Percentiles rank a stretch among this genome's conserved stretches.
Evolutionary conservation across 2,888 invertebrate species (phyloP).

Genomic region (Melinopterus prodromus): DNA sequence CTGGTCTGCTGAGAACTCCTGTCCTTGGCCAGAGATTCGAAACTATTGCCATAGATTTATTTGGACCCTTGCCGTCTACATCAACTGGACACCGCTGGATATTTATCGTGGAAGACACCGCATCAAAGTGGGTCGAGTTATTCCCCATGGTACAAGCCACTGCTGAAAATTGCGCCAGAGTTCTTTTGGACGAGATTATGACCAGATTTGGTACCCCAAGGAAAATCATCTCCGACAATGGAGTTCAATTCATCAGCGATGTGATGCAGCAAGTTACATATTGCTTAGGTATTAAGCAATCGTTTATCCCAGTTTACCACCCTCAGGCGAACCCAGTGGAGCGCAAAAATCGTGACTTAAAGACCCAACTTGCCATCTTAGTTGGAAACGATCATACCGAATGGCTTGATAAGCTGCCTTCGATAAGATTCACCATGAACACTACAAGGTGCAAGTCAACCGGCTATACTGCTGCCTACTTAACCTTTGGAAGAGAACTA

Average conservation of each 20-base stretch:
- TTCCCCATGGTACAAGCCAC: conserved; percentile 44
- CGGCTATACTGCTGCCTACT: conserved; percentile 50
- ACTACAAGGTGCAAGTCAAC: conserved; percentile 48
- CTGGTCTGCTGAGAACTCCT: conserved; percentile 50
- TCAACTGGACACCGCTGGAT: conserved; percentile 25
- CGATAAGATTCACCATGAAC: conserved; percentile 56
- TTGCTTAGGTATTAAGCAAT: conserved; percentile 47
- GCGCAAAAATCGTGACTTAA: conserved; percentile 50
- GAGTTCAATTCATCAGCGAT: conserved; percentile 49
- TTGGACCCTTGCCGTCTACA: conserved; percentile 39
- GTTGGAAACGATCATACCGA: conserved; percentile 46
- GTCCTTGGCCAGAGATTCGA: conserved; percentile 45
- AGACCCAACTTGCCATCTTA: conserved; percentile 50
- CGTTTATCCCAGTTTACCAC: conserved; percentile 46
- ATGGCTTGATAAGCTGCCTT: conserved; percentile 50
- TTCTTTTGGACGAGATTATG: conserved; percentile 14
- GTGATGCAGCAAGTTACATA: conserved; percentile 51
- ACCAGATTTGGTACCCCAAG: conserved; percentile 50
- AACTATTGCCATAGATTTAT: conserved; percentile 50
- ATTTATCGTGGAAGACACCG: conserved; percentile 40
- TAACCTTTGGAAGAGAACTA: conserved; percentile 54
- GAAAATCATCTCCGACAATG: conserved; percentile 53
- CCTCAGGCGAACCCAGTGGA: conserved; percentile 52
- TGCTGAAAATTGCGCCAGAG: conserved; percentile 37
- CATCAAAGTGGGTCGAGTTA: conserved; percentile 47